Conservation (phyloP, 1,140 invertebrate species). For the Cydia fagiglandana region DNA sequence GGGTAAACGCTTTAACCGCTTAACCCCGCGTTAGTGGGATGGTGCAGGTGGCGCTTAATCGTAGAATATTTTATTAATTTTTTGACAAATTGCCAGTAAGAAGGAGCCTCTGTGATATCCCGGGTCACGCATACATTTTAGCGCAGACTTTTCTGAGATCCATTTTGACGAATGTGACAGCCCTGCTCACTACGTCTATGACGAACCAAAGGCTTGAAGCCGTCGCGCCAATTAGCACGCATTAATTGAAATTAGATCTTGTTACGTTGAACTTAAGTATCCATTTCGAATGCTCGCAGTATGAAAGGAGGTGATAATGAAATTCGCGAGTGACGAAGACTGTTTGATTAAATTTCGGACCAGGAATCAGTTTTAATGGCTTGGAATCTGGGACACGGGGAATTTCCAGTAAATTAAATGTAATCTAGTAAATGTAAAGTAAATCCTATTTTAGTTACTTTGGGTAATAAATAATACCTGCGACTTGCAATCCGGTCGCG, state of each 20-base stretch:
- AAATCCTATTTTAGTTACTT: background rate
- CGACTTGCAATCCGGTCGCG: too few relatives aligned
- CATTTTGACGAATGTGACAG: background rate
- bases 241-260: slow-evolving; percentile 27
- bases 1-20: too few relatives aligned
- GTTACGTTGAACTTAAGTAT: slow-evolving; percentile 15
- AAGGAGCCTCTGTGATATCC: too few relatives aligned
- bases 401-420: background rate
- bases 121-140: too few relatives aligned
- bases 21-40: too few relatives aligned
- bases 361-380: background rate
- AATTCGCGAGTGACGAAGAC: background rate
- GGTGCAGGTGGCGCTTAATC: too few relatives aligned
- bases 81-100: too few relatives aligned
- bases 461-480: too few relatives aligned
- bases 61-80: too few relatives aligned
- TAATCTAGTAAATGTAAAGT: background rate
- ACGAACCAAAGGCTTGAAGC: slow-evolving; percentile 19
- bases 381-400: background rate
- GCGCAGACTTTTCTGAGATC: too few relatives aligned
- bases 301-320: slow-evolving; percentile 17
- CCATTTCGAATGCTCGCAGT: slow-evolving; percentile 16
- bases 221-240: slow-evolving; percentile 19
- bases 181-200: background rate
- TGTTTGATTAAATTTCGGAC: slow-evolving; percentile 7